Conservation (phyloP, 2,113 vertebrate species). For the Percopsis transmontana region DNA sequence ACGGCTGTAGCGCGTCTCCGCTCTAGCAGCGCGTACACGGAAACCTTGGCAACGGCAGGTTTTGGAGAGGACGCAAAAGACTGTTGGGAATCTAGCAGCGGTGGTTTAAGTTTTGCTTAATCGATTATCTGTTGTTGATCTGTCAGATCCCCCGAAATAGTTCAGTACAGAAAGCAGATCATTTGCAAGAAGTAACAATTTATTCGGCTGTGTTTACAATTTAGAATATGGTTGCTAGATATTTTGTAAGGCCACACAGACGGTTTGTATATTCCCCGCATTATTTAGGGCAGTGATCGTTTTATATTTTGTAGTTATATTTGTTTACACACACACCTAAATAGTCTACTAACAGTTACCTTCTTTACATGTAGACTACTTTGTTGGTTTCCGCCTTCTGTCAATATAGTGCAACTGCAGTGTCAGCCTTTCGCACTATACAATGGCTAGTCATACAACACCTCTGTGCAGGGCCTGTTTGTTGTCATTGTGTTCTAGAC, state of each 20-base stretch:
- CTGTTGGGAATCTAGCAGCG: slow-evolving; percentile 37
- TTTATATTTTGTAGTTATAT: too few relatives aligned
- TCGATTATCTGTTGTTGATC: not conserved
- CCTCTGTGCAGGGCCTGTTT: slow-evolving; percentile 46
- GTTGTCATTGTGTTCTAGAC: slow-evolving; percentile 54
- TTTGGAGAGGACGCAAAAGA: slow-evolving; percentile 32
- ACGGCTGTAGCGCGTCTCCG: slow-evolving; percentile 73
- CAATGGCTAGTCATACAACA: slow-evolving; percentile 70
- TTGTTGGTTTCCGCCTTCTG: slow-evolving; percentile 43
- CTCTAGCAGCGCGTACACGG: slow-evolving; percentile 72
- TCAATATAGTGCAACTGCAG: slow-evolving; percentile 54
- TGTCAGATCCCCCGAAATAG: too few relatives aligned
- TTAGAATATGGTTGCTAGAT: too few relatives aligned
- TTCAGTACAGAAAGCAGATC: too few relatives aligned
- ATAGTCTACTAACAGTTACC: slow-evolving; percentile 12
- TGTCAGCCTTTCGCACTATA: slow-evolving; percentile 61
- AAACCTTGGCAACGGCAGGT: slow-evolving; percentile 75
- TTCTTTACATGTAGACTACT: too few relatives aligned
- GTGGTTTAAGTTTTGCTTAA: not conserved
- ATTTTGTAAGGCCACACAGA: too few relatives aligned
- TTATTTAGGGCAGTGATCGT: not conserved
- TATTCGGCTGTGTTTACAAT: too few relatives aligned
- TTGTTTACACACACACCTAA: slow-evolving; percentile 22
- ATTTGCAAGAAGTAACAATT: too few relatives aligned
- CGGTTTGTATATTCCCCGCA: not conserved